Conservation (phyloP, 1,140 invertebrate species). For the Pomacea maculata region DNA sequence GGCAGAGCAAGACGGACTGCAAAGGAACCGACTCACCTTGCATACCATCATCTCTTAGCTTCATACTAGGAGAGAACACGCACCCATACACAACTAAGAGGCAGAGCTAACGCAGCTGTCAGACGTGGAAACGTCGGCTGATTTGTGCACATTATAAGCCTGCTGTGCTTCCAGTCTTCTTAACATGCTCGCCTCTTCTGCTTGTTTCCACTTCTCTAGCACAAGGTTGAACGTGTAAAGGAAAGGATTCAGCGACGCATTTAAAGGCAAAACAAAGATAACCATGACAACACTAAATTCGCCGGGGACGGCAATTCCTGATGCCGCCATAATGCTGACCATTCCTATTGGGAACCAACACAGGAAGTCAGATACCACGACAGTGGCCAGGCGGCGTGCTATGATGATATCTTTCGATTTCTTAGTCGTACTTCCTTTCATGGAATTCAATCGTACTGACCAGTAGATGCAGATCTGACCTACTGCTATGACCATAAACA, state of each 20-base stretch:
- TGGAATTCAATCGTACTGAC: constrained; percentile 14
- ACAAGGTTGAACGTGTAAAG: constrained; percentile 5
- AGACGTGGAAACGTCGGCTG: too few relatives aligned
- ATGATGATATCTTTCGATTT: too few relatives aligned
- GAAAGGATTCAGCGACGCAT: constrained; percentile 20
- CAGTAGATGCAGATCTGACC: constrained; percentile 22
- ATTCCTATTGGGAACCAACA: background rate
- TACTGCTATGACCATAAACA: too few relatives aligned
- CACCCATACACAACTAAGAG: too few relatives aligned
- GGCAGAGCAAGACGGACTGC: too few relatives aligned
- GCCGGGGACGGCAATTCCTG: constrained; percentile 9
- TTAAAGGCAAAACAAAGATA: constrained; percentile 19
- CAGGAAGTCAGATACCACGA: background rate
- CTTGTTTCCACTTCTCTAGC: too few relatives aligned
- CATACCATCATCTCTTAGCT: too few relatives aligned
- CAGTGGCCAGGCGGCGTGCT: constrained; percentile 12
- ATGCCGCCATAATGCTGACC: constrained; percentile 4
- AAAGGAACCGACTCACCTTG: too few relatives aligned
- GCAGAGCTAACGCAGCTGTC: too few relatives aligned
- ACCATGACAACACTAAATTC: constrained; percentile 4
- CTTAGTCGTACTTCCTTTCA: background rate
- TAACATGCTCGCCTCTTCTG: too few relatives aligned
- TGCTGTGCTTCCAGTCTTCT: too few relatives aligned
- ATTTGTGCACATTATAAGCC: too few relatives aligned
- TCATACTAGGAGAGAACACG: accelerated